Conservation (phyloP, 1,140 invertebrate species). For the Dendroctonus valens region DNA sequence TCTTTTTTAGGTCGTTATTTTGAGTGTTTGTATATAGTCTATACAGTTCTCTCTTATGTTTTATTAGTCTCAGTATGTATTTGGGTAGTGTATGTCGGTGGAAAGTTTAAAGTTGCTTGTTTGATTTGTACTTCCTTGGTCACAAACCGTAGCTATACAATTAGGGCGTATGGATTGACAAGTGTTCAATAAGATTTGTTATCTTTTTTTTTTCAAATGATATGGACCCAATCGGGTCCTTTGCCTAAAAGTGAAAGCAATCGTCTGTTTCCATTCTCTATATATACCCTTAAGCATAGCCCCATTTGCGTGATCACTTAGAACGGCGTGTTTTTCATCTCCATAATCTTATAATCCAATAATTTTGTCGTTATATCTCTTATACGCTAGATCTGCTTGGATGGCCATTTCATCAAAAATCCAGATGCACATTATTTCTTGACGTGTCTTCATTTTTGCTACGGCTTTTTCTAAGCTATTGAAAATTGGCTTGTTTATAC, state of each 20-base stretch:
- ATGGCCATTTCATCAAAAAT: slow-evolving; percentile 37
- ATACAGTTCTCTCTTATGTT: too few species aligned
- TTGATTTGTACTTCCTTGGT: slow-evolving; percentile 40
- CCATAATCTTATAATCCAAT: slow-evolving; percentile 41
- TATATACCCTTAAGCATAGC: slow-evolving; percentile 44
- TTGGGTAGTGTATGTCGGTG: too few species aligned
- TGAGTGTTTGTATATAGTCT: too few species aligned
- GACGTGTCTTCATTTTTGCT: slow-evolving; percentile 17
- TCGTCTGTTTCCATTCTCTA: slow-evolving; percentile 42
- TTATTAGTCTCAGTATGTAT: too few species aligned
- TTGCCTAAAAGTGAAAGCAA: slow-evolving; percentile 36
- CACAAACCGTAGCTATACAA: slow-evolving; percentile 42
- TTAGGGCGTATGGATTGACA: slow-evolving; percentile 37
- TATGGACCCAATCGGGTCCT: slow-evolving; percentile 34
- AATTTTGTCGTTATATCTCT: slow-evolving; percentile 9
- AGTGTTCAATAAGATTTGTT: slow-evolving; percentile 34
- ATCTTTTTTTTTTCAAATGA: slow-evolving; percentile 27
- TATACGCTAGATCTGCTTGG: slow-evolving; percentile 13
- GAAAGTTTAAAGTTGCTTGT: too few species aligned
- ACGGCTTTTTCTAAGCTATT: slow-evolving; percentile 5
- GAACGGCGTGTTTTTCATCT: slow-evolving; percentile 14
- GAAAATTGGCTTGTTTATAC: slow-evolving; percentile 38
- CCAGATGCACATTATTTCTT: slow-evolving; percentile 18
- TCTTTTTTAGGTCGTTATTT: too few species aligned
- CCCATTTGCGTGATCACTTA: slow-evolving; percentile 44